Conservation (phyloP, 1,140 invertebrate species). For the Anastrepha ludens region DNA sequence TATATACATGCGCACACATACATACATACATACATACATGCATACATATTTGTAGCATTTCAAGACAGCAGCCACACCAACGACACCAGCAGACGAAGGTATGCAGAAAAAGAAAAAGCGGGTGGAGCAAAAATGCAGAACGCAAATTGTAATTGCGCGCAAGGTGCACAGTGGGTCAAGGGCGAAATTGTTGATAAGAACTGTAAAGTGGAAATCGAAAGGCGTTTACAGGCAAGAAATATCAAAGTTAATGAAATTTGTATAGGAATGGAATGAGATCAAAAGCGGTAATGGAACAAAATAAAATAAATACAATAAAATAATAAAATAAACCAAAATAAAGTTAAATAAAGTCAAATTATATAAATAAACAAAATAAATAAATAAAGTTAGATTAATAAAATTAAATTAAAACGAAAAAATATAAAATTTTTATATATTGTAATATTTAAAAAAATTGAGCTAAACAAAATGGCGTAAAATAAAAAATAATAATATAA, state of each 20-base stretch:
- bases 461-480: no score
- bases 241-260: no score
- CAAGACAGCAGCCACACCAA: not conserved
- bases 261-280: not conserved
- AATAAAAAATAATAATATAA: no score
- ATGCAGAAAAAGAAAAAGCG: not conserved
- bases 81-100: not conserved
- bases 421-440: no score
- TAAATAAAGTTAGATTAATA: no score
- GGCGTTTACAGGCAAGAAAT: no score
- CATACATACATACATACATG: no score
- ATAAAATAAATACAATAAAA: not conserved
- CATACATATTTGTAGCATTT: not conserved
- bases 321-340: not conserved
- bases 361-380: no score
- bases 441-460: no score
- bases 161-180: conserved; percentile 35
- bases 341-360: not conserved
- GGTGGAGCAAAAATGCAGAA: not conserved
- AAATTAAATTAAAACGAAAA: no score
- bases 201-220: not conserved
- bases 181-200: conserved; percentile 14
- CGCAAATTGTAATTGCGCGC: not conserved
- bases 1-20: not conserved
- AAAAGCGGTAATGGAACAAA: not conserved